Base-by-base conservation (phyloP, 2,888 invertebrate species). In the Dryococelus australis region DNA sequence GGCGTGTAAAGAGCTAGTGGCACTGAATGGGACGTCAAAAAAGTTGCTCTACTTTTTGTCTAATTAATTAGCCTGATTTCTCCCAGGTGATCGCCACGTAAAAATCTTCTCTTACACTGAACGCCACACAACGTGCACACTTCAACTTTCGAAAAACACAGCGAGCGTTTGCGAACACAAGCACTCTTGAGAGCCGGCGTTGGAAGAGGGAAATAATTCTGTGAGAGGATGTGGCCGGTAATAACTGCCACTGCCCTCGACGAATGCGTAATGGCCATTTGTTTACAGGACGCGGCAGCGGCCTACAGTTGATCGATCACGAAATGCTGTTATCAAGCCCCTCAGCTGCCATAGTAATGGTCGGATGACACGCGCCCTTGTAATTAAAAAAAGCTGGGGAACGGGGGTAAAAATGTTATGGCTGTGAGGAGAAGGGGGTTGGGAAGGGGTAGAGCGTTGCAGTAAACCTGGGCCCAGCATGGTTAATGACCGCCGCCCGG, bases 291-390 rank as follows among this genome's bases (percentile, higher is more conserved):
- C 65, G 20, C 65, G 65, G n/a, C 12, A n/a, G 65, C 65, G n/a
- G 12, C 65, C 65, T 65, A 10, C 65, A 65, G 65, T 65, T 65
- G 65, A 65, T 65, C 65, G 65, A 65, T 65, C 65, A 65, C 65
- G 65, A n/a, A 65, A 65, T 8, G 65, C 65, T 65, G 65, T 65
- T 65, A 65, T 65, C 65, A 65, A 65, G 65, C 65, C 4, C 65
- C 65, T 65, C 65, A n/a, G 65, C n/a, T 3, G 65, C 65, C 65
- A 24, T n/a, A 8, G 65, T 65, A 65, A 65, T 65, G 65, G 65
- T 65, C 65, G 65, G 65, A n/a, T 65, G 65, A 65, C 65, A 65
- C 65, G 65, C 65, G 65, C 65, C 65, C 65, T 65, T 65, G n/a
- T 65, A 65, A 65, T 65, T 65, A 65, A 65, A 65, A 65, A 65